Evolutionary conservation across 2,797 vertebrate species (phyloP).

Genomic region (Loris lydekkerianus): DNA sequence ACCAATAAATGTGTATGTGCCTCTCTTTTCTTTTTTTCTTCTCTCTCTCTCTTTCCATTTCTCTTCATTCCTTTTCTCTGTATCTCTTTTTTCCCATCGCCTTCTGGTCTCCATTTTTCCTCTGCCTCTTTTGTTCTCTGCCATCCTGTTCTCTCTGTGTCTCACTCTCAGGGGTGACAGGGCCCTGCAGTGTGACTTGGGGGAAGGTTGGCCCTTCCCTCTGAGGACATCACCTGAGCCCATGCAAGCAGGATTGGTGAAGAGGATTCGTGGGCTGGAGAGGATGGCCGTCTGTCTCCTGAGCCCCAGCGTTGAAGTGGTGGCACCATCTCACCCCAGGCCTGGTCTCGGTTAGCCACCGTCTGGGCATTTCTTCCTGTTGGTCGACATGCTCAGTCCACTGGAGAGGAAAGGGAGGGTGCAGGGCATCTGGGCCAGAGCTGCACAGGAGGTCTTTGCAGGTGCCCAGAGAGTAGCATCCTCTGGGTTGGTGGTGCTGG

Average conservation of each 20-base stretch:
- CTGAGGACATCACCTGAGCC: not conserved
- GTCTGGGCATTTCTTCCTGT: slow-evolving; percentile 31
- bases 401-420: not conserved
- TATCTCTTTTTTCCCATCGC: not conserved
- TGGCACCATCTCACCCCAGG: not conserved
- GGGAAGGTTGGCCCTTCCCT: not conserved
- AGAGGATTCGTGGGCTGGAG: not conserved
- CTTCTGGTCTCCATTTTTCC: not conserved
- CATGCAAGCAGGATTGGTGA: not conserved
- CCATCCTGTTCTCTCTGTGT: not conserved
- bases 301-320: slow-evolving; percentile 36
- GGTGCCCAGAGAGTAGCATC: not conserved
- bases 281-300: not conserved
- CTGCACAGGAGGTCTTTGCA: slow-evolving; percentile 23
- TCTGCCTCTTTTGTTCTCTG: not conserved
- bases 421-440: not conserved
- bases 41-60: not conserved
- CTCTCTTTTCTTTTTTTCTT: not conserved
- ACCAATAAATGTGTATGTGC: not conserved
- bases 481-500: slow-evolving; percentile 11
- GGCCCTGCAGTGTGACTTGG: not conserved
- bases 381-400: not conserved
- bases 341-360: slow-evolving; percentile 22
- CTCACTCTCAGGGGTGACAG: not conserved
- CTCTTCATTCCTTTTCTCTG: not conserved